These are phyloP conservation scores for Halictus quadricinctus DNA, from an alignment of 2,888 invertebrate species.

Conservation along the genomic window DNA sequence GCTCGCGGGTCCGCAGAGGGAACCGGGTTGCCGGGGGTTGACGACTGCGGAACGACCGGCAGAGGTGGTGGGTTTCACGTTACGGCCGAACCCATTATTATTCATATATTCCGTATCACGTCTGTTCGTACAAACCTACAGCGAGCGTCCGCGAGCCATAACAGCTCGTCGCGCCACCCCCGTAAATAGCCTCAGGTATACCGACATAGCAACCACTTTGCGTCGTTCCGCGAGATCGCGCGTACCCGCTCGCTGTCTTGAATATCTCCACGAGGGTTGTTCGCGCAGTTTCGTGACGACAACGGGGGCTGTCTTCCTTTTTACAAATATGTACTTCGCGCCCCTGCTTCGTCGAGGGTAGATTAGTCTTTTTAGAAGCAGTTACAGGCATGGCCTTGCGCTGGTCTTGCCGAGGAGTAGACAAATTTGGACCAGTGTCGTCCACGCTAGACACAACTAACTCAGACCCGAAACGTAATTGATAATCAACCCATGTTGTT, in stretches of 20 bases:
- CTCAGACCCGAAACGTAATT: too few species aligned
- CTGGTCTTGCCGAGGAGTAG: not conserved
- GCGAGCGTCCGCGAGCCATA: slow-evolving; percentile 67
- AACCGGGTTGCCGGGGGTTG: slow-evolving; percentile 40
- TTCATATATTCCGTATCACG: slow-evolving; percentile 82
- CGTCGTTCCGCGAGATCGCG: slow-evolving; percentile 41
- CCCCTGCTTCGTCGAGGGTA: not conserved
- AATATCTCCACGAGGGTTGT: slow-evolving; percentile 39
- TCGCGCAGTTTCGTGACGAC: slow-evolving; percentile 19
- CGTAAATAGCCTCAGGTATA: slow-evolving; percentile 70
- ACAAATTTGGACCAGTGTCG: not conserved
- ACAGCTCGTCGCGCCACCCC: slow-evolving; percentile 65
- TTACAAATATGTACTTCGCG: not conserved
- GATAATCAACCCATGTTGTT: too few species aligned
- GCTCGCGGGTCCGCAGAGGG: slow-evolving; percentile 57
- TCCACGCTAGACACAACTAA: too few species aligned
- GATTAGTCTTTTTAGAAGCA: not conserved
- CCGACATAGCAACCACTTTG: slow-evolving; percentile 61
- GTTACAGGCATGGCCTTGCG: not conserved
- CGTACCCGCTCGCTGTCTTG: slow-evolving; percentile 38
- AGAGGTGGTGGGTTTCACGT: slow-evolving; percentile 75
- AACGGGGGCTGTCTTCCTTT: slow-evolving; percentile 7
- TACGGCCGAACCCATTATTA: slow-evolving; percentile 79
- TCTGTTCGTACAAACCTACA: slow-evolving; percentile 79
- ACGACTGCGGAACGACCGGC: slow-evolving; percentile 66